Base-by-base conservation (phyloP, 2,113 vertebrate species). In the Pionites leucogaster region DNA sequence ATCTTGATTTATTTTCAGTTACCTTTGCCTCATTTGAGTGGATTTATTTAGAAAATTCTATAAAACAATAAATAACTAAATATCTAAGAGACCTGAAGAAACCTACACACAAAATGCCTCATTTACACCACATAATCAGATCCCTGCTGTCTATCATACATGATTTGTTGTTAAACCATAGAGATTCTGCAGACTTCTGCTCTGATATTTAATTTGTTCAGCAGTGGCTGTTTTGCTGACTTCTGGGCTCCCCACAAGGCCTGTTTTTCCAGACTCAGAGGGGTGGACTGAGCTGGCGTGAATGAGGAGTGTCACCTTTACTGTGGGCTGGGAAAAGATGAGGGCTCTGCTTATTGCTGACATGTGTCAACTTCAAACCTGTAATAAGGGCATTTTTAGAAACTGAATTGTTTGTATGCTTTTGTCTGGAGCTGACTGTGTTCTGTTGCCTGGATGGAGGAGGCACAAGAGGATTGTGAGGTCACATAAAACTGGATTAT, bases 181-280 rank as follows among this genome's bases (percentile, higher is more conserved):
- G 27, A 77, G 77, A 84, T 82, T 62, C 67, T 24, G 52, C 41
- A 91, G 62, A 85, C 42, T 84, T 76, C 42, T 82, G 77, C 35
- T 75, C 17, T 76, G 42, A 9, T 46, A 89, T 33, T 95, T 65
- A 84, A 79, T 76, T 57, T 85, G 65, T 76, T 67, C 6, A 12
- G 78, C 88, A 89, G 76, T 0, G 41, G 44, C 88, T 69, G 77
- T 72, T 93, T 65, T 85, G 91, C 79, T 89, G 92, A 91, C 81
- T 89, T 39, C 53, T 17, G 37, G 70, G 81, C 91, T 89, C 80
- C 57, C 94, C 92, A 81, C 65, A 91, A 93, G 82, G 80, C 47
- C 79, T 93, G 68, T 93, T 94, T 88, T 57, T 90, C 86, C 88
- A 91, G 77, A 41, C 72, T 75, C 79, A 62, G 39, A 95, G 64